These are phyloP conservation scores for Platycheirus albimanus DNA, from an alignment of 2,888 invertebrate genomes.

Conservation along the genomic window DNA sequence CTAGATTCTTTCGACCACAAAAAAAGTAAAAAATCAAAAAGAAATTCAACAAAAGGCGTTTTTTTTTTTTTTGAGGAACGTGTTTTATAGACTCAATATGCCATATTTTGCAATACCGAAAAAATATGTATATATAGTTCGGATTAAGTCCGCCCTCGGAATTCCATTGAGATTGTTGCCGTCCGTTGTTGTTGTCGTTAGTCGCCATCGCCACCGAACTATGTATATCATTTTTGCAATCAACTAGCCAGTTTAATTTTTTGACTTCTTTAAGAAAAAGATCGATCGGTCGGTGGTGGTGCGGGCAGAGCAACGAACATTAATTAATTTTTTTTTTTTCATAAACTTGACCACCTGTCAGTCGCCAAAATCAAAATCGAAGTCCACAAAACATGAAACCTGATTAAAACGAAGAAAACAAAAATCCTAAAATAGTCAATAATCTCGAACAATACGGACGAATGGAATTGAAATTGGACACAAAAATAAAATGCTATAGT, in stretches of 20 bases:
- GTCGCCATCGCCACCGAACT: slow-evolving; percentile 2
- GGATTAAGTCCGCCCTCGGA: slow-evolving; percentile 73
- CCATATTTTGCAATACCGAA: slow-evolving; percentile 46
- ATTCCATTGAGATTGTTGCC: slow-evolving; percentile 59
- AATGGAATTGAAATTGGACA: slow-evolving; percentile 36
- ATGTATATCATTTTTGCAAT: slow-evolving; percentile 58
- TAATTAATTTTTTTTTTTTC: slow-evolving; percentile 57
- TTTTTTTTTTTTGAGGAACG: slow-evolving; percentile 13
- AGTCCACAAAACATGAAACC: not conserved
- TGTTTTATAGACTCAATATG: slow-evolving; percentile 27
- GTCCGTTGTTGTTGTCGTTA: not conserved
- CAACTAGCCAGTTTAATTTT: slow-evolving; percentile 58
- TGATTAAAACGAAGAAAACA: not conserved
- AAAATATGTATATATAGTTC: slow-evolving; percentile 43
- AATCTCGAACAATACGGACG: slow-evolving; percentile 57
- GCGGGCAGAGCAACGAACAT: slow-evolving; percentile 28
- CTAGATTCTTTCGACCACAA: slow-evolving; percentile 27
- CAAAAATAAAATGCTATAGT: slow-evolving; percentile 36
- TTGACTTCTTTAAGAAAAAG: slow-evolving; percentile 37
- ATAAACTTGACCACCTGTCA: slow-evolving; percentile 71
- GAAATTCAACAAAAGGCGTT: slow-evolving; percentile 33
- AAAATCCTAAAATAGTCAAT: slow-evolving; percentile 68
- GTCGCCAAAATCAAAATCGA: slow-evolving; percentile 36
- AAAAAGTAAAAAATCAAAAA: slow-evolving; percentile 11
- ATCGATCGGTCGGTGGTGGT: no score